Percentiles rank a stretch among this genome's conserved stretches.
Evolutionary conservation across 2,797 vertebrate genomes (phyloP).

Genomic region (Pseudochromis fuscus): DNA sequence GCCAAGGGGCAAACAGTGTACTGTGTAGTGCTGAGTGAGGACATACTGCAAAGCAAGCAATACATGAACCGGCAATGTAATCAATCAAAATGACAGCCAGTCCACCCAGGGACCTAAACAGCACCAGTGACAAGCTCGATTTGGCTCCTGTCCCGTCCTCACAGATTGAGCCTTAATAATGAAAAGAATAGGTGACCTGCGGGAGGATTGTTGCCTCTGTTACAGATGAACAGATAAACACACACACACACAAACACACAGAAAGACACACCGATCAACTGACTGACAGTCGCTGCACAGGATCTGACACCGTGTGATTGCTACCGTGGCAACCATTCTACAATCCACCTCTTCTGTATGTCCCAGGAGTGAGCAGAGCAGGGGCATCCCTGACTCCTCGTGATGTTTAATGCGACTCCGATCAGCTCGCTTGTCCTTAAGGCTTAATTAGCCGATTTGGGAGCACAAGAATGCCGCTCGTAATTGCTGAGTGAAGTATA

Average conservation of each 20-base stretch:
- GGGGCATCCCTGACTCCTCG: conserved; percentile 60
- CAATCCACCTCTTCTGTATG: conserved; percentile 33
- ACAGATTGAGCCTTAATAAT: conserved; percentile 61
- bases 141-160: conserved; percentile 56
- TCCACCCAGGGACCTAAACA: conserved; percentile 56
- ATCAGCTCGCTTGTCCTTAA: conserved; percentile 75
- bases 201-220: conserved; percentile 63
- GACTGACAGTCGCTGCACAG: conserved; percentile 67
- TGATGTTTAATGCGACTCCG: conserved; percentile 58
- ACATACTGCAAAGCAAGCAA: conserved; percentile 76
- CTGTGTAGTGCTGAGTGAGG: conserved; percentile 39
- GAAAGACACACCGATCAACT: conserved; percentile 31
- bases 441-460: conserved; percentile 81
- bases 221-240: conserved; percentile 59
- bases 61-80: conserved; percentile 68
- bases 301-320: conserved; percentile 72
- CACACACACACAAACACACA: conserved; percentile 27
- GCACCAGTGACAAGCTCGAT: conserved; percentile 64
- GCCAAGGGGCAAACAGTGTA: conserved; percentile 36
- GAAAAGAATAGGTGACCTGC: conserved; percentile 65
- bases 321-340: conserved; percentile 70
- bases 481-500: conserved; percentile 79
- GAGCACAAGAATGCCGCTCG: conserved; percentile 68
- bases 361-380: conserved; percentile 57
- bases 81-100: conserved; percentile 80